Conservation (phyloP, 2,797 vertebrate genomes). For the Scyliorhinus canicula region DNA sequence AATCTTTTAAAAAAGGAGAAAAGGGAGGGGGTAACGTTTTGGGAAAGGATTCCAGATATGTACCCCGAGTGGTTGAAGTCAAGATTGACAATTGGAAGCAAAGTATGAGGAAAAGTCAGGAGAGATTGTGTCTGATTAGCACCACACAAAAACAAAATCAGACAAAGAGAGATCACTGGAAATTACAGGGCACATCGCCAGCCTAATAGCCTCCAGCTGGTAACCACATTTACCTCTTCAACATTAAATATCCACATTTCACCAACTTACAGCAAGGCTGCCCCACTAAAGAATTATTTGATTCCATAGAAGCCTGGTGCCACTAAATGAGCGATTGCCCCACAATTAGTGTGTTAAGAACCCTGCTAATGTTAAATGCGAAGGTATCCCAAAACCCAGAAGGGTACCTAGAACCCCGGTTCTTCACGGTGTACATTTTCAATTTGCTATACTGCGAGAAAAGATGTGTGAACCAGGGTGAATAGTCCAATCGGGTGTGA, state of each 20-base stretch:
- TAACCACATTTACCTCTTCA: neutral
- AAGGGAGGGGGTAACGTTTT: neutral
- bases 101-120: neutral
- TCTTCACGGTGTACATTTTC: no score
- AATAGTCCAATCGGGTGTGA: no score
- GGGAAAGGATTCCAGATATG: neutral
- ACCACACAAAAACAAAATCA: neutral
- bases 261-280: neutral
- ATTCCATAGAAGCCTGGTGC: neutral
- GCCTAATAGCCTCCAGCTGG: neutral
- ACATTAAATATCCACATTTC: slow-evolving; percentile 2
- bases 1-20: neutral
- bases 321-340: neutral
- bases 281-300: neutral
- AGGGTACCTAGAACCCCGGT: no score
- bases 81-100: neutral
- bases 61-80: neutral
- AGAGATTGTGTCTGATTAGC: neutral
- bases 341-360: neutral
- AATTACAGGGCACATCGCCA: neutral
- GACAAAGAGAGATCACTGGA: neutral
- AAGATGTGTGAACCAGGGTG: no score
- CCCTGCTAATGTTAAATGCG: no score
- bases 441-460: no score
- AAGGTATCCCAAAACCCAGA: no score